Conservation (phyloP, 2,113 vertebrate species). For the Syngnathus typhle region DNA sequence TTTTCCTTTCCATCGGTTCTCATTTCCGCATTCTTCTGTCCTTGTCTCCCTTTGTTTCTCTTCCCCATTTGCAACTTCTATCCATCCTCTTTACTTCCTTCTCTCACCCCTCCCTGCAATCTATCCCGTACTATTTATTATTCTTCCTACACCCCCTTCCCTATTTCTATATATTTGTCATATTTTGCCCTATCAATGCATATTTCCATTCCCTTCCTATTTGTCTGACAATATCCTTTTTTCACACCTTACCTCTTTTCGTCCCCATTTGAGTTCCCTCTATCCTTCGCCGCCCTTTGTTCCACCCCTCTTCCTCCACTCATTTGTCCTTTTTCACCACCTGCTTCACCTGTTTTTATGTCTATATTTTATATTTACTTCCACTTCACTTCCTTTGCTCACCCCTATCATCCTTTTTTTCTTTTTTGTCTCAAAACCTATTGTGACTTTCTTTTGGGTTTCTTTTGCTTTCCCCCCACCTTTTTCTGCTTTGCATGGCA, state of each 20-base stretch:
- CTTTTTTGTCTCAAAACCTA: not conserved
- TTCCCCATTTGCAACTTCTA: too few relatives aligned
- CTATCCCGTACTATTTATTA: slow-evolving; percentile 22
- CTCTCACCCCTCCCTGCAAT: not conserved
- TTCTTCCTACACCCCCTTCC: not conserved
- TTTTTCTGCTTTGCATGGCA: not conserved
- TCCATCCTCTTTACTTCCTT: not conserved
- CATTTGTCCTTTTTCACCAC: not conserved
- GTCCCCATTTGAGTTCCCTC: not conserved
- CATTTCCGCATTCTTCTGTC: slow-evolving; percentile 19
- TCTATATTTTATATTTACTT: slow-evolving; percentile 3
- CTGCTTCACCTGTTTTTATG: not conserved
- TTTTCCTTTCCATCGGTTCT: not conserved
- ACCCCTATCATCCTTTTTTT: not conserved
- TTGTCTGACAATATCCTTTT: not conserved
- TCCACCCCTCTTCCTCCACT: not conserved
- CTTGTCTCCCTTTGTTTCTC: slow-evolving; percentile 37
- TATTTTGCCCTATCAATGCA: not conserved
- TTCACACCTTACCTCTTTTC: not conserved
- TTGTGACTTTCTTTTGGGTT: not conserved
- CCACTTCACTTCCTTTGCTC: slow-evolving; percentile 3
- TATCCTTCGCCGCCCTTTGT: not conserved
- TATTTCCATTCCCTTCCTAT: not conserved
- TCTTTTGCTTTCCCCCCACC: not conserved
- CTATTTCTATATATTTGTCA: too few relatives aligned